Evolutionary conservation across 2,888 invertebrate species (phyloP).

Genomic region (Pachycephus smyrnensis): DNA sequence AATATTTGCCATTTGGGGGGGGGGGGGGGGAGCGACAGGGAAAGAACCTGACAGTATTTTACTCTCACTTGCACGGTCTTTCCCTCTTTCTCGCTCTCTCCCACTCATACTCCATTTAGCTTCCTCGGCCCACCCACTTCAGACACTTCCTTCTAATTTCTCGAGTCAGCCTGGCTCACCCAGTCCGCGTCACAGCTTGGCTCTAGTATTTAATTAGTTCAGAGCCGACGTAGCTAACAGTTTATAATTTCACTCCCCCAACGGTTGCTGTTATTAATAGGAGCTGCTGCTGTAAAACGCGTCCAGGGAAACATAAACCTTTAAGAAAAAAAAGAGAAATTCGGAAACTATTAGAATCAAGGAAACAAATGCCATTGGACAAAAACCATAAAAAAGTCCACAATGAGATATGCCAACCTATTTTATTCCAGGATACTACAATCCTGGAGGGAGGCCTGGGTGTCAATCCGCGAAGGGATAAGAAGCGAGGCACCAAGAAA

Average conservation of each 20-base stretch:
- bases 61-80: slow-evolving; percentile 23
- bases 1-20: slow-evolving; percentile 28
- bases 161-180: neutral
- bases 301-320: neutral
- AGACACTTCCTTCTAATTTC: neutral
- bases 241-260: slow-evolving; percentile 29
- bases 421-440: slow-evolving; percentile 40
- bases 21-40: neutral
- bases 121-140: slow-evolving; percentile 1
- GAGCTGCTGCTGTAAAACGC: neutral
- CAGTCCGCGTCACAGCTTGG: slow-evolving; percentile 14
- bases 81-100: slow-evolving; percentile 15
- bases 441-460: slow-evolving; percentile 41
- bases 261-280: neutral
- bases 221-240: slow-evolving; percentile 24
- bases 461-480: slow-evolving; percentile 36
- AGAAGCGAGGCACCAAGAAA: slow-evolving; percentile 30
- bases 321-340: neutral
- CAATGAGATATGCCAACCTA: neutral
- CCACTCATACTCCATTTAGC: slow-evolving; percentile 15
- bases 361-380: neutral
- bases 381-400: neutral
- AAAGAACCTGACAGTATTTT: slow-evolving; percentile 24
- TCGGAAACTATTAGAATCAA: neutral
- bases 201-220: slow-evolving; percentile 48